Base-by-base conservation (phyloP, 2,797 vertebrate species). In the Esox masquinongy region DNA sequence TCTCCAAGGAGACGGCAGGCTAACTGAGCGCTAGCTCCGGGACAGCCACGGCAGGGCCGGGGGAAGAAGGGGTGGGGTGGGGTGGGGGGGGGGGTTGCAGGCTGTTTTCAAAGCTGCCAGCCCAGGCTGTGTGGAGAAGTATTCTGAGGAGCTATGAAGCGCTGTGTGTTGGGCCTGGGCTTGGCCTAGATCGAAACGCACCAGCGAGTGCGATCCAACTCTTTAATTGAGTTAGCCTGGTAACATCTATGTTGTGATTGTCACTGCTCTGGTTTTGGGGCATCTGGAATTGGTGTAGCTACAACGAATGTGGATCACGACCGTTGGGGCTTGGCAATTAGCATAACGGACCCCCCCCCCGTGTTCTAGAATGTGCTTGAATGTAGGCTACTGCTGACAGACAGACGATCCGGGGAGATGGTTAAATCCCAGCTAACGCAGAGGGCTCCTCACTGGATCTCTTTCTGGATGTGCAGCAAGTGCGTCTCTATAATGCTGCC, bases 331-430 rank as follows among this genome's bases (percentile, higher is more conserved):
- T 83, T 73, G 73, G 78, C 66, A 29, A 76, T 79, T 76, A 74
- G 72, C 70, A 83, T 77, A 69, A 74, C 86, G 78, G 77, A 73
- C 67, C 59, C 50, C 77, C 74, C 77, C 79, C 63, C 56, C 56
- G 9, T n/a, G 64, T 16, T 9, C 26, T 19, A 7, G 15, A 67
- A 24, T 61, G 64, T 7, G 17, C 16, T 14, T 34, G 64, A 34
- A 36, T 67, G 64, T 67, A 67, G 31, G 29, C 83, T 78, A 69
- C 43, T 73, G 79, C 78, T 88, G 78, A 90, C 88, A 89, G 83
- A 88, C 82, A 24, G 24, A 90, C 86, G 80, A 83, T 84, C 69
- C 84, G 85, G 79, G 15, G 72, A 84, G 80, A 83, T 83, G 79
- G 50, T 63, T 15, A 75, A 34, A 61, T 61, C 56, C 22, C 11